These are phyloP conservation scores for Bombyx mori DNA, from an alignment of 1,140 invertebrate genomes.

Conservation along the genomic window DNA sequence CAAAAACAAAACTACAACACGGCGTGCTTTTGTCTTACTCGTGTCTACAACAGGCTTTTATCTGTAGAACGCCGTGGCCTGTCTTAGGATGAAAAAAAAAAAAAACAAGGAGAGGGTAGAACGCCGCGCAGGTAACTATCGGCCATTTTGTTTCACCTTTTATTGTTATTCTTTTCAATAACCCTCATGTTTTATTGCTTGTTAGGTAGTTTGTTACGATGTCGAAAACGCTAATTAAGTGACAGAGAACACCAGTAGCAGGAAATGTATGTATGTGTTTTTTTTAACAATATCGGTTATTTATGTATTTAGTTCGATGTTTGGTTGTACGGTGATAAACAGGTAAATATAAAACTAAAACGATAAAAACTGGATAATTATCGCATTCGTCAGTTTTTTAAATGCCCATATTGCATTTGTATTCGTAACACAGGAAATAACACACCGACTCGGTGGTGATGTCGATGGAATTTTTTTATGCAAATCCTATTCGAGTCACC, in stretches of 20 bases:
- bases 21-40: conserved; percentile 57
- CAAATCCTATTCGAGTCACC: conserved; percentile 18
- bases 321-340: too few species aligned
- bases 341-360: too few species aligned
- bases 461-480: conserved; percentile 13
- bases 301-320: too few species aligned
- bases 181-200: conserved; percentile 60
- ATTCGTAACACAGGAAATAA: conserved; percentile 6
- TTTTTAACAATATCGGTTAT: neutral
- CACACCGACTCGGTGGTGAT: neutral
- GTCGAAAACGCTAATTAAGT: conserved; percentile 43
- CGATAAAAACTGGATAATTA: too few species aligned
- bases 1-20: conserved; percentile 59
- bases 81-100: conserved; percentile 30
- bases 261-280: conserved; percentile 18
- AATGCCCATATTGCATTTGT: conserved; percentile 1
- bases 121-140: conserved; percentile 54
- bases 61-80: conserved; percentile 35
- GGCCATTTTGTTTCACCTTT: conserved; percentile 49
- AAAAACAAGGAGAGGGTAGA: conserved; percentile 30
- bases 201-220: conserved; percentile 49
- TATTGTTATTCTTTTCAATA: conserved; percentile 53
- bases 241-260: conserved; percentile 41
- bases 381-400: neutral
- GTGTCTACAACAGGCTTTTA: conserved; percentile 61